A percentile compares a stretch with the other conserved stretches of the same genome.
Evolutionary conservation across 2,797 vertebrate species (phyloP).

Genomic region (Sebastes taczanowskii): DNA sequence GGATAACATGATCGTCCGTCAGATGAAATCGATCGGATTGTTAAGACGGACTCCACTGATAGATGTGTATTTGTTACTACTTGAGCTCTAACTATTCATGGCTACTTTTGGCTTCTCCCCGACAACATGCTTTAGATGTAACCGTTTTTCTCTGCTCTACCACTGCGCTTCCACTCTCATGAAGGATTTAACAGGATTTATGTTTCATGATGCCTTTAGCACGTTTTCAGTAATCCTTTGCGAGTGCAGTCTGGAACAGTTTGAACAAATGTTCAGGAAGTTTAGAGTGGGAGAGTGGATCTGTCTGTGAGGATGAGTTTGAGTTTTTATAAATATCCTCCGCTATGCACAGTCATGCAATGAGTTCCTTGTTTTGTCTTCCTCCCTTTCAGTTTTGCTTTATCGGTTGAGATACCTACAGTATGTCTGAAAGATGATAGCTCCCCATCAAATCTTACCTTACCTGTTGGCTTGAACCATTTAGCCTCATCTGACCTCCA

Average conservation of each 20-base stretch:
- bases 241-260: slow-evolving; percentile 3
- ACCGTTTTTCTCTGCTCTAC: not conserved
- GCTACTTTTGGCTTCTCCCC: slow-evolving; percentile 16
- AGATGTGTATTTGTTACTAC: slow-evolving; percentile 2
- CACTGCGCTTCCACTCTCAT: slow-evolving; percentile 4
- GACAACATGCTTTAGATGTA: slow-evolving; percentile 6
- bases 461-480: slow-evolving; percentile 6
- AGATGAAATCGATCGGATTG: not conserved
- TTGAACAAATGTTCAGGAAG: slow-evolving; percentile 25
- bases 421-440: slow-evolving; percentile 13
- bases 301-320: not conserved
- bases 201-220: slow-evolving; percentile 39
- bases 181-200: slow-evolving; percentile 51
- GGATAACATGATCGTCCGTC: not conserved
- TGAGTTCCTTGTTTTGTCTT: not conserved
- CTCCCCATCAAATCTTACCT: slow-evolving; percentile 2
- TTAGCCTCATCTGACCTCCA: slow-evolving; percentile 23
- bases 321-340: not conserved
- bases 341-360: not conserved
- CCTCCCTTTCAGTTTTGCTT: not conserved
- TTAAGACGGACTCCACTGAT: not conserved
- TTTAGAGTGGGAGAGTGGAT: not conserved
- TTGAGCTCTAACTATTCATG: slow-evolving; percentile 34
- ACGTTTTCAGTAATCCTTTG: slow-evolving; percentile 23
- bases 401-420: not conserved